Conservation (phyloP, 1,140 invertebrate genomes). For the Lepeophtheirus salmonis region DNA sequence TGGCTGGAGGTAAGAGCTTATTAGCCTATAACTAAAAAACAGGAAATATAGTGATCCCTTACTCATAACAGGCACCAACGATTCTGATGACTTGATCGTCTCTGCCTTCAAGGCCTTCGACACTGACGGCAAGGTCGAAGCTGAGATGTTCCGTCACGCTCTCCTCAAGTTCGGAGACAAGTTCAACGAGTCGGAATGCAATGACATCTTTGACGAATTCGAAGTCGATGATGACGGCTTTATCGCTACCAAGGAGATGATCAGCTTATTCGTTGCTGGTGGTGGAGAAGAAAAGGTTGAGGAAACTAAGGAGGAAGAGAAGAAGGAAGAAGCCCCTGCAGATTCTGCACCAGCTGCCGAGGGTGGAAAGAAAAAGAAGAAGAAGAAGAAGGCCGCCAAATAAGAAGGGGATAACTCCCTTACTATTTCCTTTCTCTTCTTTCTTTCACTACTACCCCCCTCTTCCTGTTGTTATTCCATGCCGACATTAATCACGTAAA, state of each 20-base stretch:
- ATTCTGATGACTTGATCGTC: constrained; percentile 17
- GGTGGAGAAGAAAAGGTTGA: constrained; percentile 37
- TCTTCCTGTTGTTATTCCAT: neutral
- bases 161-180: constrained; percentile 92
- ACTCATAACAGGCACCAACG: constrained; percentile 8
- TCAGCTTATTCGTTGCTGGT: constrained; percentile 63
- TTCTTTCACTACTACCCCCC: neutral
- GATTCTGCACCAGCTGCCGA: neutral
- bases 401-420: too few species aligned
- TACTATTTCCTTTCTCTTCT: too few species aligned
- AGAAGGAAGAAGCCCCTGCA: constrained; percentile 43
- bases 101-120: constrained; percentile 18
- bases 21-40: neutral
- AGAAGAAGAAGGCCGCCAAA: constrained; percentile 19
- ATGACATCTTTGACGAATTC: constrained; percentile 85
- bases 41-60: neutral
- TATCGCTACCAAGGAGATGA: constrained; percentile 73
- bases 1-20: constrained; percentile 7
- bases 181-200: constrained; percentile 74
- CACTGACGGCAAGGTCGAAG: constrained; percentile 16
- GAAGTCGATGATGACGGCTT: constrained; percentile 65
- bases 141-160: constrained; percentile 61
- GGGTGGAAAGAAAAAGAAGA: constrained; percentile 16
- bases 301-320: constrained; percentile 33
- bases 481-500: neutral